Percentiles rank a stretch among this genome's conserved stretches.
Evolutionary conservation across 2,888 invertebrate species (phyloP).

Genomic region (Choreutis nemorana): DNA sequence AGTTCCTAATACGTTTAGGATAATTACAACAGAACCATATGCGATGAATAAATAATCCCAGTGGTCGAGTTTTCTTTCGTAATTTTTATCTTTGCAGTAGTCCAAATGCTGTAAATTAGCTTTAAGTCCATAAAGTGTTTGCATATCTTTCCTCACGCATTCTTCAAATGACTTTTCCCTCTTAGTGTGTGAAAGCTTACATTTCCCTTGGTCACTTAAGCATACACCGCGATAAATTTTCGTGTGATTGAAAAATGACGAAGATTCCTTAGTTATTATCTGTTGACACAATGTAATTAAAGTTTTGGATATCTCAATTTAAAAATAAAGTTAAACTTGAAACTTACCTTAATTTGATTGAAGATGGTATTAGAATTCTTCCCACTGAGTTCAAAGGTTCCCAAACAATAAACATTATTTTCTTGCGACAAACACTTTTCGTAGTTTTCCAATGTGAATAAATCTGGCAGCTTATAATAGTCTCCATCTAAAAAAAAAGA

Average conservation of each 20-base stretch:
- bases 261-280: conserved; percentile 6
- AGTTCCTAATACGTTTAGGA: conserved; percentile 8
- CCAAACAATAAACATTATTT: conserved; percentile 8
- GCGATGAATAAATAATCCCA: conserved; percentile 6
- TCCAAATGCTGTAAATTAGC: conserved; percentile 6
- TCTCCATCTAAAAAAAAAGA: conserved; percentile 9
- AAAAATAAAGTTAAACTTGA: neutral
- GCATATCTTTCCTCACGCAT: conserved; percentile 7
- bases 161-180: conserved; percentile 7
- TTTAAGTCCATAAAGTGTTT: conserved; percentile 4
- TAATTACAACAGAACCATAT: conserved; percentile 5
- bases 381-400: conserved; percentile 8
- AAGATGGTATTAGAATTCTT: no score
- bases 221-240: conserved; percentile 8
- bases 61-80: conserved; percentile 6
- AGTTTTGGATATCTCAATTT: neutral
- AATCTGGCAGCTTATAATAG: conserved; percentile 9
- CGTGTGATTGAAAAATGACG: conserved; percentile 9
- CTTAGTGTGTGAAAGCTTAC: conserved; percentile 4
- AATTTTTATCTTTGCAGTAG: conserved; percentile 6
- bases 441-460: conserved; percentile 9
- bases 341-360: no score
- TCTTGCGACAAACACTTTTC: conserved; percentile 9
- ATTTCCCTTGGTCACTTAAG: conserved; percentile 5
- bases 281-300: no score